These are phyloP conservation scores for Cromileptes altivelis DNA, from an alignment of 2,113 vertebrate genomes.

Conservation along the genomic window DNA sequence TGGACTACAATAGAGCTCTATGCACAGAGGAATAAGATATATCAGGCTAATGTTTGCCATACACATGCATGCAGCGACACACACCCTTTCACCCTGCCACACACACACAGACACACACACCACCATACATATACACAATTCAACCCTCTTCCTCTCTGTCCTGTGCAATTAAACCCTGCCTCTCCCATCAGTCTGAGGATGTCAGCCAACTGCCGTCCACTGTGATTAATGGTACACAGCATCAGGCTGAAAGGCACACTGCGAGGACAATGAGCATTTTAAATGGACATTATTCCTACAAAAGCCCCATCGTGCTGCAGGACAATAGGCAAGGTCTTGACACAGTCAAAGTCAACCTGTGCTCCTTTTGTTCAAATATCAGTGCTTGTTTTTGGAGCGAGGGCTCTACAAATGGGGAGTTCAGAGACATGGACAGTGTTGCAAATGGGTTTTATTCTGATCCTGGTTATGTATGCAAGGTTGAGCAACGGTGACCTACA, in stretches of 20 bases:
- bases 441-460: constrained; percentile 41
- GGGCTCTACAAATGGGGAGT: constrained; percentile 6
- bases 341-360: constrained; percentile 57
- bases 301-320: constrained; percentile 46
- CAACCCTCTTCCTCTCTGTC: constrained; percentile 6
- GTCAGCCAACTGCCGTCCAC: constrained; percentile 47
- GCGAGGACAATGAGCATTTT: constrained; percentile 65
- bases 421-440: constrained; percentile 20
- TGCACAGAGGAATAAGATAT: not conserved
- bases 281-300: constrained; percentile 71
- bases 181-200: constrained; percentile 33
- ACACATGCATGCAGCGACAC: constrained; percentile 2
- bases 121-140: not conserved
- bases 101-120: not conserved
- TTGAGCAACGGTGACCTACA: not conserved
- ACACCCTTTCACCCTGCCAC: not conserved
- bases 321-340: constrained; percentile 56
- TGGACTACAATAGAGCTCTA: not conserved
- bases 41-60: not conserved
- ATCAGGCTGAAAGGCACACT: constrained; percentile 60
- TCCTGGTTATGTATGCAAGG: constrained; percentile 2
- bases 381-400: constrained; percentile 15
- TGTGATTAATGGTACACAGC: constrained; percentile 69
- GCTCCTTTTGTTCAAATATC: constrained; percentile 62
- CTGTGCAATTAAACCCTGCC: constrained; percentile 26